Base-by-base conservation (phyloP, 2,888 invertebrate genomes). In the Eremobia ochroleuca region DNA sequence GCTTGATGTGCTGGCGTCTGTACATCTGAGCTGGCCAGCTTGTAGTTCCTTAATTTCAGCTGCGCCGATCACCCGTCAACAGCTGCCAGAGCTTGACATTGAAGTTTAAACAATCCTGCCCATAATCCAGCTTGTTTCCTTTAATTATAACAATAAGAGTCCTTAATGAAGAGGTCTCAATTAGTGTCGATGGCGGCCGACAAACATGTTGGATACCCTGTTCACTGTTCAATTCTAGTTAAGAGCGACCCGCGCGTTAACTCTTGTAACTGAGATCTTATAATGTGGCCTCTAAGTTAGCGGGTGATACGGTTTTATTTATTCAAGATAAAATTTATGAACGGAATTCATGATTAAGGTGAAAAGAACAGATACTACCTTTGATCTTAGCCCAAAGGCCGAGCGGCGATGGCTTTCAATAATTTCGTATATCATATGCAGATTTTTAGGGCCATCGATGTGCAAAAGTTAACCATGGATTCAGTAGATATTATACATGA, bases 211-310 rank as follows among this genome's bases (percentile, higher is more conserved):
- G 86, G 86, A 90, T 88, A 90, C 87, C 86, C 83, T 90, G 91
- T 90, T 92, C 92, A 89, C 74, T 70, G 83, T 84, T 86, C 87
- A 86, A 91, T 91, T 93, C 93, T 91, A 92, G 92, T 93, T 93
- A 92, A 86, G 88, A 91, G 90, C 90, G 92, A 81, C 89, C 86
- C 88, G 72, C 88, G 87, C 93, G 91, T 93, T 93, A 92, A 93
- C 91, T 94, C 91, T 92, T 92, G 92, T 93, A 92, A 93, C 91
- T 91, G 92, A 90, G 88, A 90, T 91, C 91, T 89, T 79, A 75
- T 69, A 25, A 43, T 69, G 40, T 43, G 89, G 91, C 92, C 81
- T 84, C 37, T 43, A 84, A 88, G 87, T 6, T 0, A 5, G 90
- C 88, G 91, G 8, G 46, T 55, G 52, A 55, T 55, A 11, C 11